These are phyloP conservation scores for Crocodylus rhombifer DNA, from an alignment of 2,797 vertebrate genomes.

Conservation along the genomic window DNA sequence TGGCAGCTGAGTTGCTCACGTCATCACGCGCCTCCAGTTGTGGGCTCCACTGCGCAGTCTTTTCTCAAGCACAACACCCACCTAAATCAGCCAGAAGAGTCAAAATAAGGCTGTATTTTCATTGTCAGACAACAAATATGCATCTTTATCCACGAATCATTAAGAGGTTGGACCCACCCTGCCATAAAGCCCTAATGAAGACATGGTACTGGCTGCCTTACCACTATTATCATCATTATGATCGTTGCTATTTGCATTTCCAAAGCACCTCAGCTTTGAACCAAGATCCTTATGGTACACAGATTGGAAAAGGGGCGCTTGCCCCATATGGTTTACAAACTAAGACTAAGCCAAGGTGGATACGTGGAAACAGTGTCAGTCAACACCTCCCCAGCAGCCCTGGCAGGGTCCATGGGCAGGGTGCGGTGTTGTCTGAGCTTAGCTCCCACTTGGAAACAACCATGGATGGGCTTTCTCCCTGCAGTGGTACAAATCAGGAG, in stretches of 20 bases:
- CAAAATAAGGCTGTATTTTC: fast-evolving
- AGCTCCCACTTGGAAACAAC: not conserved
- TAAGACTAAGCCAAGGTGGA: too few species aligned
- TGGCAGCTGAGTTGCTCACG: fast-evolving
- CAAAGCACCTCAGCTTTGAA: not conserved
- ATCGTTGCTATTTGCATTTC: fast-evolving
- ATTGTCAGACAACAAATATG: fast-evolving
- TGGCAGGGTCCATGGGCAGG: not conserved
- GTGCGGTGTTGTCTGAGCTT: not conserved
- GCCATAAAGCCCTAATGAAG: fast-evolving
- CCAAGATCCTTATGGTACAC: not conserved
- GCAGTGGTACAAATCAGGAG: too few species aligned
- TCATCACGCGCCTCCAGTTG: fast-evolving
- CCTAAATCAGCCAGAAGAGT: fast-evolving
- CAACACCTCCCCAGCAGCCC: not conserved
- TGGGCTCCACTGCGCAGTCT: not conserved
- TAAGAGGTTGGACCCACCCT: too few species aligned
- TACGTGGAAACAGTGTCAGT: too few species aligned
- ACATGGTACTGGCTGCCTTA: not conserved
- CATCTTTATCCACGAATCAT: too few species aligned
- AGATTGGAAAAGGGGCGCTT: not conserved
- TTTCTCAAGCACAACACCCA: fast-evolving
- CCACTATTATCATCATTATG: not conserved
- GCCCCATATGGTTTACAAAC: not conserved
- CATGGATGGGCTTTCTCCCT: not conserved